A percentile compares a stretch with the other conserved stretches of the same genome.
Conservation (phyloP, 2,113 vertebrate genomes). For the Redunca redunca region DNA sequence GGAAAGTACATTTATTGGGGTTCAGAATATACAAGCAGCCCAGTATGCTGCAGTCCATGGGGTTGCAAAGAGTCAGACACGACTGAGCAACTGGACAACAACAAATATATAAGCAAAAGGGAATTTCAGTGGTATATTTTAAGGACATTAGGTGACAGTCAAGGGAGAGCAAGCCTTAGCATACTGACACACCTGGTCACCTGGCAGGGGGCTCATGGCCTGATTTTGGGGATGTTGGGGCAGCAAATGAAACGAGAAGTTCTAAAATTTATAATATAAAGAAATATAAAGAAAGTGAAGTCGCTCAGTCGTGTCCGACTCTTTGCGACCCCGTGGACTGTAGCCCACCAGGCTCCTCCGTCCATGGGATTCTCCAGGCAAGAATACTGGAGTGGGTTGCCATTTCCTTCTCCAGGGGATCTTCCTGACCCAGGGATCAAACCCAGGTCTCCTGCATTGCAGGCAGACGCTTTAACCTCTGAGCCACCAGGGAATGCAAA, state of each 20-base stretch:
- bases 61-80: fast-evolving
- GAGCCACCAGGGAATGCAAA: neutral
- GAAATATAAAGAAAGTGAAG: too few species aligned
- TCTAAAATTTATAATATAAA: neutral
- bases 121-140: neutral
- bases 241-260: neutral
- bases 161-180: neutral
- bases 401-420: too few species aligned
- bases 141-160: neutral
- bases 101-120: neutral
- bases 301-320: too few species aligned
- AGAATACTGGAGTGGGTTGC: too few species aligned
- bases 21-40: neutral
- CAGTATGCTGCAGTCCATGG: neutral
- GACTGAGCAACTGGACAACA: neutral
- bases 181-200: neutral
- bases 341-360: too few species aligned
- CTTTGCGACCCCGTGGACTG: too few species aligned
- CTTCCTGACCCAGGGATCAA: too few species aligned
- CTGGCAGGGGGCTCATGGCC: neutral
- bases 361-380: too few species aligned
- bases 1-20: neutral
- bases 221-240: neutral
- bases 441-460: too few species aligned
- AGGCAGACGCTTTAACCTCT: too few species aligned